Conservation (phyloP, 2,113 vertebrate genomes). For the Murina feae region DNA sequence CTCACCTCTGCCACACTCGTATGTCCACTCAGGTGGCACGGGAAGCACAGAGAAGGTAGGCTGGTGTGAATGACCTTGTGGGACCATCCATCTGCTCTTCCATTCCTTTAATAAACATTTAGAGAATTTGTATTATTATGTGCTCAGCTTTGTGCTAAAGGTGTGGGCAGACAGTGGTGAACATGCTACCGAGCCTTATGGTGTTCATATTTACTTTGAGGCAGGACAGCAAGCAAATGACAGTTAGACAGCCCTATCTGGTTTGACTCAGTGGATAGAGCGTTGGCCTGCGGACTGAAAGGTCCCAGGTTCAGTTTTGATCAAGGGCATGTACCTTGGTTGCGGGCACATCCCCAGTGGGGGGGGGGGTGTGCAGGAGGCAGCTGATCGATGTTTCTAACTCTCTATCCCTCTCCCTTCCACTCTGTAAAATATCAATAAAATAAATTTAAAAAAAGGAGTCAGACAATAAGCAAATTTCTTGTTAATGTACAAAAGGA, state of each 20-base stretch:
- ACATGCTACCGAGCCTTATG: neutral
- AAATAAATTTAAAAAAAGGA: no score
- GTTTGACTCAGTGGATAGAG: no score
- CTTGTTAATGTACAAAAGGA: neutral
- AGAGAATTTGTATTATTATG: neutral
- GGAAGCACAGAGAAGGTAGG: neutral
- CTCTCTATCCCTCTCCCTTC: no score
- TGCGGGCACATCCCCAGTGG: no score
- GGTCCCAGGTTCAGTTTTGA: no score
- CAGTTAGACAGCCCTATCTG: neutral
- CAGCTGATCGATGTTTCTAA: no score
- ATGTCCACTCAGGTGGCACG: neutral
- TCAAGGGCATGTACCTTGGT: no score
- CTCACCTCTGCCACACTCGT: neutral
- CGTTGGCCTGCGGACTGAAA: no score
- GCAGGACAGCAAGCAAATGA: neutral
- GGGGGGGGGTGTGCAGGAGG: no score
- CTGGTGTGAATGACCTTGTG: neutral
- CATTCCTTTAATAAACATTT: neutral
- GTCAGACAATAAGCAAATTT: neutral
- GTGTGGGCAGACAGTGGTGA: neutral
- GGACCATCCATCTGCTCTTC: neutral
- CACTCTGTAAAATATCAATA: no score
- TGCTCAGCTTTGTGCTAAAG: neutral
- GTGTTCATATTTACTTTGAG: neutral